Conservation (phyloP, 2,888 invertebrate species). For the Eristalis intricaria region DNA sequence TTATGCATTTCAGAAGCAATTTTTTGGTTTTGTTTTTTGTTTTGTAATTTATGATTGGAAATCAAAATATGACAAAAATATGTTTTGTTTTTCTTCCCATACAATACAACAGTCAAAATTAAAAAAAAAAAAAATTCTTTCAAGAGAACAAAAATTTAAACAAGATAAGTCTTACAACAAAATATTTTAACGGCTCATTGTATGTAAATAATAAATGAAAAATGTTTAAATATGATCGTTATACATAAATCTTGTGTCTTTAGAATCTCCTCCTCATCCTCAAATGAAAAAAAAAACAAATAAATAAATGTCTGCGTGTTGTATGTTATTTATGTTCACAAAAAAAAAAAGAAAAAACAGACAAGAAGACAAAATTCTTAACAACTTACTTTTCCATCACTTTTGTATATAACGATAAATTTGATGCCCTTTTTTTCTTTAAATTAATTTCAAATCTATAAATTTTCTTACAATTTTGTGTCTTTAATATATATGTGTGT, state of each 20-base stretch:
- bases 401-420: conserved; percentile 45
- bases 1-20: background rate
- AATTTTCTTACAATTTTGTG: background rate
- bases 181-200: conserved; percentile 5
- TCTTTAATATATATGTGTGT: conserved; percentile 9
- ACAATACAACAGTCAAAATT: no score
- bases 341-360: background rate
- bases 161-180: background rate
- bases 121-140: background rate
- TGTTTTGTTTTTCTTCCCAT: no score
- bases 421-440: background rate
- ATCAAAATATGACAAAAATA: background rate
- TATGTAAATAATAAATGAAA: conserved; percentile 33
- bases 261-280: background rate
- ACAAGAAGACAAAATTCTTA: background rate
- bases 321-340: background rate
- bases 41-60: background rate
- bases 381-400: background rate
- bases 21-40: conserved; percentile 1
- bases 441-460: background rate
- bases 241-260: background rate
- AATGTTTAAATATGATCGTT: background rate
- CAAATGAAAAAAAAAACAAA: background rate
- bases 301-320: background rate
- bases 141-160: background rate